A percentile compares a stretch with the other conserved stretches of the same genome.
Conservation (phyloP, 2,888 invertebrate genomes). For the Punctoribates punctum region DNA sequence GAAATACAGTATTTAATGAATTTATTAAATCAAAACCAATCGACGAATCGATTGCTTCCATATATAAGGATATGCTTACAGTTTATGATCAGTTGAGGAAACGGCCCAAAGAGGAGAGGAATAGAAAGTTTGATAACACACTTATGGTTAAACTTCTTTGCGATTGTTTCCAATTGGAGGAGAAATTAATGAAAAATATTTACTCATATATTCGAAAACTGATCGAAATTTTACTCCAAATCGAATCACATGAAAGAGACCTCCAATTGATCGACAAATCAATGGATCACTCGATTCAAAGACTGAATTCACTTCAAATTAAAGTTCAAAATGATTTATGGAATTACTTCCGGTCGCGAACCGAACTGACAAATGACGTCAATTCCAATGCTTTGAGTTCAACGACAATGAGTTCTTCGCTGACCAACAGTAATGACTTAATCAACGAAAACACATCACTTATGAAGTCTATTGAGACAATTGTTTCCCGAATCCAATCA, state of each 20-base stretch:
- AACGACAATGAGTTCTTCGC: background rate
- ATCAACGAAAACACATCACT: constrained; percentile 17
- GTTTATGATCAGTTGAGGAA: constrained; percentile 57
- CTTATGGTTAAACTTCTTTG: constrained; percentile 61
- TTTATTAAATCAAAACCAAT: constrained; percentile 39
- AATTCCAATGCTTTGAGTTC: background rate
- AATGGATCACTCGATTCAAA: background rate
- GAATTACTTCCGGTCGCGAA: background rate
- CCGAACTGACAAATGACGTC: background rate
- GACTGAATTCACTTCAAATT: constrained; percentile 2
- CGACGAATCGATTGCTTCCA: constrained; percentile 17
- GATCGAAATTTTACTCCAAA: constrained; percentile 10
- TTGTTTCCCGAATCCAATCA: constrained; percentile 3
- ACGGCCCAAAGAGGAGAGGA: constrained; percentile 56
- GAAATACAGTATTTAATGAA: constrained; percentile 31
- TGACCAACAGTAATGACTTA: background rate
- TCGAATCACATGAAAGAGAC: constrained; percentile 11
- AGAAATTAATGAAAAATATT: constrained; percentile 55
- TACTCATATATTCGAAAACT: constrained; percentile 26
- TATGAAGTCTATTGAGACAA: constrained; percentile 22
- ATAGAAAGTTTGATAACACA: constrained; percentile 56
- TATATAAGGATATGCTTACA: constrained; percentile 31
- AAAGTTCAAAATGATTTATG: constrained; percentile 32
- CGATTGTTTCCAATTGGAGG: constrained; percentile 60
- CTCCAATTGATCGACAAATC: background rate